Evolutionary conservation across 53 echinoderm and acorn worm species (phyloP), one percentile per base, ranked within the genome.

Genomic region (Mesocentrotus franciscanus): DNA sequence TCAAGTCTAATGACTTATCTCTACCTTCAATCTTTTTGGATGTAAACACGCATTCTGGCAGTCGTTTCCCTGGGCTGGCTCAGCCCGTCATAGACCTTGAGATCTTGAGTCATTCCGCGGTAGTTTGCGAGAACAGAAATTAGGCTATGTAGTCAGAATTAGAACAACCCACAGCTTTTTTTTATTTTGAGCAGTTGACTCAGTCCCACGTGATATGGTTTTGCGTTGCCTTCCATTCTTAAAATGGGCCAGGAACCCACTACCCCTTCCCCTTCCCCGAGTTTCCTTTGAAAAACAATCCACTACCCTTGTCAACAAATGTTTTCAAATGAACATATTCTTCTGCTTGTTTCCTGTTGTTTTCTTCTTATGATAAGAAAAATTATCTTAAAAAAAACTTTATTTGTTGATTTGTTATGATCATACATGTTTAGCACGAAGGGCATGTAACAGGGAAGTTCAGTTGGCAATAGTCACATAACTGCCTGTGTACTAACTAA

Each of bases 131-230:
- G 66, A 90, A 32, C n/a, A 76, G 30, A 91, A 91, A 91, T 91
- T 91, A 91, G 91, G 91, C 91, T 91, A 39, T 66, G 34, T 10
- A 91, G 91, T 91, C 66, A 91, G 91, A 91, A 91, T 61, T 91
- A 91, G 91, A 91, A 91, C 91, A 66, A 91, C 91, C 91, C 91
- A 64, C 91, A n/a, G 91, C 66, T 91, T 91, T 57, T 49, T 91
- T 90, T 91, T 91, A 91, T 91, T 91, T 64, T 66, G 20, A 64
- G 64, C 64, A 4, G 66, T 62, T 66, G 62, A 64, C 60, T 91
- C 91, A 66, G 68, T 91, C 91, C 91, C 91, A 91, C 91, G 68
- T 91, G 91, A 64, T 91, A 39, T 66, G 91, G 90, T 91, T 90
- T 91, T 91, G 32, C 24, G 66, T 64, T 91, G 66, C 64, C 91